Conservation (phyloP, 2,888 invertebrate genomes). For the Cartodere bifasciata region DNA sequence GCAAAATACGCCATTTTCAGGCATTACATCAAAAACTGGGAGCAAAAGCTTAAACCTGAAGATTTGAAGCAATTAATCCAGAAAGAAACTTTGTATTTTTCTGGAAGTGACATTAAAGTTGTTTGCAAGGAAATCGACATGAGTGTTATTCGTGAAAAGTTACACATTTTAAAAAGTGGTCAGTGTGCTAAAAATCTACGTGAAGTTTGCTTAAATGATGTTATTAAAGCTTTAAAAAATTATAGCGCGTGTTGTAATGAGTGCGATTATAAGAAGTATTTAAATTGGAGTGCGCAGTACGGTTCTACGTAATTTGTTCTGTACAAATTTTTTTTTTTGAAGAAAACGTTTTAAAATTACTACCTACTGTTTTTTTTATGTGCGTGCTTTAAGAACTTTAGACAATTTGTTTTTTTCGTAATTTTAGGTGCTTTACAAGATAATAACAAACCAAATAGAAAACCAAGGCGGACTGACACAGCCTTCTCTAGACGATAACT, state of each 20-base stretch:
- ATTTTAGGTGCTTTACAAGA: constrained; percentile 45
- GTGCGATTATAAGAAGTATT: too few species aligned
- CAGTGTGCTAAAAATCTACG: too few species aligned
- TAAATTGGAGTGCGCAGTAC: too few species aligned
- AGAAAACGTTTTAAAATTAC: too few species aligned
- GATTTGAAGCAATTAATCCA: constrained; percentile 39
- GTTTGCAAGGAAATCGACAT: constrained; percentile 85
- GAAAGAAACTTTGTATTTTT: constrained; percentile 57
- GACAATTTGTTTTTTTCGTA: neutral
- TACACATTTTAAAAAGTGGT: too few species aligned
- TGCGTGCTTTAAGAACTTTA: constrained; percentile 1
- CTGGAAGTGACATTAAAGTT: constrained; percentile 77
- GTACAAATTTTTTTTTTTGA: too few species aligned
- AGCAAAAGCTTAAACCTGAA: constrained; percentile 20
- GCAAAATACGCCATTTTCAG: constrained; percentile 58
- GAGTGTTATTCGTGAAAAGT: constrained; percentile 51
- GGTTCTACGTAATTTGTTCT: too few species aligned
- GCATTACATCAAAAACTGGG: constrained; percentile 37
- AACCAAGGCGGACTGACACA: constrained; percentile 37
- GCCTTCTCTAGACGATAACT: constrained; percentile 49
- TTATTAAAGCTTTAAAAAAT: too few species aligned
- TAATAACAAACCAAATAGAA: constrained; percentile 44
- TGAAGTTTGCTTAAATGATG: too few species aligned
- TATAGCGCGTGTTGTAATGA: too few species aligned
- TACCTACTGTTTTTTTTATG: too few species aligned